These are phyloP conservation scores for Zenarchopterus dispar DNA, from an alignment of 2,797 vertebrate species.

Conservation along the genomic window DNA sequence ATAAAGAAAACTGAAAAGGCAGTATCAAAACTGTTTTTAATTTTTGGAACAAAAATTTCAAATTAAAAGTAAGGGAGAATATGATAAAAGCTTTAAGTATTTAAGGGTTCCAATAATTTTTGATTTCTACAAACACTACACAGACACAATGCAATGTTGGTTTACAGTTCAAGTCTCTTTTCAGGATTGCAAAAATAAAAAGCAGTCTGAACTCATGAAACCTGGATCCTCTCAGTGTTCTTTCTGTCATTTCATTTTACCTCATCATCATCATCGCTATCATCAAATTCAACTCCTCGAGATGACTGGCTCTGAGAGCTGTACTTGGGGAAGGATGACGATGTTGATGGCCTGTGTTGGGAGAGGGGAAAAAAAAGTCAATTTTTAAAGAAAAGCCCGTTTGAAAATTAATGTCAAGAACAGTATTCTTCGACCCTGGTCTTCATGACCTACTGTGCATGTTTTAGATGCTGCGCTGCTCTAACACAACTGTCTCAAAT, in stretches of 20 bases:
- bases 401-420: no score
- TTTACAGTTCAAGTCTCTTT: no score
- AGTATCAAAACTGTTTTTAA: no score
- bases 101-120: neutral
- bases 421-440: no score
- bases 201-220: neutral
- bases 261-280: constrained; percentile 74
- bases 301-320: constrained; percentile 75
- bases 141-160: neutral
- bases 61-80: neutral
- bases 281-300: constrained; percentile 78
- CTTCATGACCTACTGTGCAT: no score
- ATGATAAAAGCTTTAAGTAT: neutral
- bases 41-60: no score
- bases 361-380: neutral
- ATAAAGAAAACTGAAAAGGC: no score
- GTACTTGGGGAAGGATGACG: constrained; percentile 59
- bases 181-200: neutral
- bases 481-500: no score
- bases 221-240: neutral
- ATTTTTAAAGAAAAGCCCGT: no score
- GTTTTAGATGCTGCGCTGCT: no score
- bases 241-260: constrained; percentile 25
- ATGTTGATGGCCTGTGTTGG: constrained; percentile 49
- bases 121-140: no score